Evolutionary conservation across 2,113 vertebrate species (phyloP).

Genomic region (Caretta caretta): DNA sequence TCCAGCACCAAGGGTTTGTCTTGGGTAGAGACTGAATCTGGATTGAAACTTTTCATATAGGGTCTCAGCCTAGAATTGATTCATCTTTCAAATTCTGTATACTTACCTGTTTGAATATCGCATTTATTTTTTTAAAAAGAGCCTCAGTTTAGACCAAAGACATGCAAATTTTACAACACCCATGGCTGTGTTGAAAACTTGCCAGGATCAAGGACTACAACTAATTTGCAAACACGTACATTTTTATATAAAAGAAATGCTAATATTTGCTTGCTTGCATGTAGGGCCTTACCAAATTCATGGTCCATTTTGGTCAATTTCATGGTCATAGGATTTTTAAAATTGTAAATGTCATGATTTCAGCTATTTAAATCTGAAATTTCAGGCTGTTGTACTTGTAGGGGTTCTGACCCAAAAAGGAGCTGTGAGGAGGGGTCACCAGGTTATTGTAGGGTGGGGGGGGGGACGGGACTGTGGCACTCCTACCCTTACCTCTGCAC

Average conservation of each 20-base stretch:
- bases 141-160: background rate
- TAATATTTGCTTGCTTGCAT: background rate
- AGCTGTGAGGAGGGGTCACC: too few relatives aligned
- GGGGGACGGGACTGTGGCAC: too few relatives aligned
- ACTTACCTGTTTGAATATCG: background rate
- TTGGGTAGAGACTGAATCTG: background rate
- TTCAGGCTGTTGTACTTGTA: too few relatives aligned
- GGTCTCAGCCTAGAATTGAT: background rate
- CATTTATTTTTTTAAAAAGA: background rate
- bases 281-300: too few relatives aligned
- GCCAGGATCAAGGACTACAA: fast-evolving
- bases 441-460: too few relatives aligned
- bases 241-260: background rate
- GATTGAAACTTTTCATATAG: background rate
- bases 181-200: background rate
- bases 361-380: too few relatives aligned
- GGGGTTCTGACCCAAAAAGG: too few relatives aligned
- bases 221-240: background rate
- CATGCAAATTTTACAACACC: background rate
- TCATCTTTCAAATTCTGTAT: background rate
- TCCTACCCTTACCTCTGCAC: too few relatives aligned
- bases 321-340: too few relatives aligned
- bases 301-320: too few relatives aligned
- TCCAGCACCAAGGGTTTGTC: background rate
- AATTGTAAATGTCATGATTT: too few relatives aligned